phyloP scores from a whole-genome alignment of 2,888 invertebrate species.

The Halictus quadricinctus region DNA sequence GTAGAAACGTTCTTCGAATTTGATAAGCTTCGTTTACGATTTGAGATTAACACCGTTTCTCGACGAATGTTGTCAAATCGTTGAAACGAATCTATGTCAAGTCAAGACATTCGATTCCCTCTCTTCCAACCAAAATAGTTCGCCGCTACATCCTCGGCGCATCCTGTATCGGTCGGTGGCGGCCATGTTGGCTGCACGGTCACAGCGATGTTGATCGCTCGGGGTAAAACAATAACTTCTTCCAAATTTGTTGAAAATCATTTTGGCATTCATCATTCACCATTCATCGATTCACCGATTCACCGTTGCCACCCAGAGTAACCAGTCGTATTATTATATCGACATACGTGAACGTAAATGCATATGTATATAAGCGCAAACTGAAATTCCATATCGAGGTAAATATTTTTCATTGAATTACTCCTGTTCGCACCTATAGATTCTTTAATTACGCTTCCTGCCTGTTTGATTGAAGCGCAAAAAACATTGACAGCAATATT shows the following conservation, averaged over 20 bases:
- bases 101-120: neutral
- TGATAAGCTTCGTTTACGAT: constrained; percentile 8
- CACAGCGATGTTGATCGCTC: neutral
- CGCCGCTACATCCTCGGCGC: neutral
- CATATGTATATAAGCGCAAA: neutral
- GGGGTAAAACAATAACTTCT: neutral
- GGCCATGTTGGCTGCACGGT: constrained; percentile 10
- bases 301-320: neutral
- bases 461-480: neutral
- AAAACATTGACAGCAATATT: neutral
- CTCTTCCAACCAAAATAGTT: neutral
- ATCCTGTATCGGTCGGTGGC: neutral
- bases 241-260: neutral
- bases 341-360: neutral
- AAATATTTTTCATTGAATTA: neutral
- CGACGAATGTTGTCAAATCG: constrained; percentile 5
- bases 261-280: neutral
- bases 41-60: constrained; percentile 1
- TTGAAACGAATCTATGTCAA: constrained; percentile 11
- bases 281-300: neutral
- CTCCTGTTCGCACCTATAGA: neutral
- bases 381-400: neutral
- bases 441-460: neutral
- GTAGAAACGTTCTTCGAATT: constrained; percentile 11
- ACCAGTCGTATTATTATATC: neutral